These are phyloP conservation scores for Conops quadrifasciatus DNA, from an alignment of 2,888 invertebrate species.

Conservation along the genomic window DNA sequence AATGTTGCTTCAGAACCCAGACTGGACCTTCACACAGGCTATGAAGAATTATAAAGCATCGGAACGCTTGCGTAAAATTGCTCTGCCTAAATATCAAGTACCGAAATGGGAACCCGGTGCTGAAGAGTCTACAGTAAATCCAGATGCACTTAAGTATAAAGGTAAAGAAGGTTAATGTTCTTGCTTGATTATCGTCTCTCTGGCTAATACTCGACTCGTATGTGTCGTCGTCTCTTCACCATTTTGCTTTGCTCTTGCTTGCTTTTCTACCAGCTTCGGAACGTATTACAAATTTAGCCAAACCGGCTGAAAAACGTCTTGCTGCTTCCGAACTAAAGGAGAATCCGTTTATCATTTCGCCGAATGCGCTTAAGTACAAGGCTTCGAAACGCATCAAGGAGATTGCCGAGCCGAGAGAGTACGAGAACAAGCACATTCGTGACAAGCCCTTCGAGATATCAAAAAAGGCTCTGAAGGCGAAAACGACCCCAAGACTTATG, in stretches of 20 bases:
- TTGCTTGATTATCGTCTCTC: too few relatives aligned
- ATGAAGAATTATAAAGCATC: conserved; percentile 44
- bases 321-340: conserved; percentile 65
- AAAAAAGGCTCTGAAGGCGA: conserved; percentile 67
- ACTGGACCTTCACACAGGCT: conserved; percentile 50
- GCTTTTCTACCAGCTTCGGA: conserved; percentile 50
- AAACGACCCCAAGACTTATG: conserved; percentile 66
- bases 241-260: background rate
- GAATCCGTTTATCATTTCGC: conserved; percentile 66
- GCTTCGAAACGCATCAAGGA: conserved; percentile 64
- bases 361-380: conserved; percentile 67
- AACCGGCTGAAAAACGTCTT: conserved; percentile 52
- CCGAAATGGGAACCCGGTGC: conserved; percentile 38
- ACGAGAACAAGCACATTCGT: conserved; percentile 63
- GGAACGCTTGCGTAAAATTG: conserved; percentile 39
- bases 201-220: too few relatives aligned
- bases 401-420: conserved; percentile 66
- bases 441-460: conserved; percentile 66
- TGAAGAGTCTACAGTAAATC: conserved; percentile 44
- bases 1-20: conserved; percentile 38
- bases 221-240: background rate
- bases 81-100: conserved; percentile 41
- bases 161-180: too few relatives aligned
- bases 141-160: conserved; percentile 51
- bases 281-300: conserved; percentile 53